Evolutionary conservation across 2,797 vertebrate genomes (phyloP), one percentile per base, ranked within the genome.

Genomic region (Sebastiscus tertius): DNA sequence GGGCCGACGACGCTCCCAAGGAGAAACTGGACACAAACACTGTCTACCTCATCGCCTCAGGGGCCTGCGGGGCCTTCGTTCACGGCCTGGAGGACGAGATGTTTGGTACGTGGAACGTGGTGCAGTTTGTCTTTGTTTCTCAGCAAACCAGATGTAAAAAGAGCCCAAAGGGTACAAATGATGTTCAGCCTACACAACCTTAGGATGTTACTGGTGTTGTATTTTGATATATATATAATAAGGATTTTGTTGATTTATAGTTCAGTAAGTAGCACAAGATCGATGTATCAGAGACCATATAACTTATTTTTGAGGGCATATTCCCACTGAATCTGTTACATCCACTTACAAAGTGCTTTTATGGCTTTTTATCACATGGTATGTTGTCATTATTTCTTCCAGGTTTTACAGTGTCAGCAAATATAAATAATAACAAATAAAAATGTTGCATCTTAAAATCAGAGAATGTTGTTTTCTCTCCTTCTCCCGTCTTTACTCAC

Each of bases 21-120:
- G 98, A 99, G 91, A 98, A 96, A 64, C 85, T 99, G 1, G 98
- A 99, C 91, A 98, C 96, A 0, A 97, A 97, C 4, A 97, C 98
- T 0, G 99, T 99, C 4, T 98, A 98, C 93, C 92, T 99, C 54
- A 99, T 99, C 1, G 97, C 99, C 85, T 99, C 98, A 0, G 99
- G 99, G 61, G 99, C 99, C 72, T 99, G 99, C 7, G 99, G 99
- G 0, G 99, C 98, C 7, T 99, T 99, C 49, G 98, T 99, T 62
- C 99, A 99, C 1, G 99, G 98, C n/a, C 93, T 99, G 83, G 99
- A 99, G 90, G 99, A 99, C 64, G 99, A 99, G 94, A 99, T 99
- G 98, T 99, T 98, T 0, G 98, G 98, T 99, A 91, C 3, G 74
- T 16, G 12, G 73, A 56, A 36, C 24, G 1, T 2, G 5, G 8